Percentiles rank a stretch among this genome's conserved stretches.
phyloP scores from a whole-genome alignment of 2,113 vertebrate species.

The Heliornis fulica region DNA sequence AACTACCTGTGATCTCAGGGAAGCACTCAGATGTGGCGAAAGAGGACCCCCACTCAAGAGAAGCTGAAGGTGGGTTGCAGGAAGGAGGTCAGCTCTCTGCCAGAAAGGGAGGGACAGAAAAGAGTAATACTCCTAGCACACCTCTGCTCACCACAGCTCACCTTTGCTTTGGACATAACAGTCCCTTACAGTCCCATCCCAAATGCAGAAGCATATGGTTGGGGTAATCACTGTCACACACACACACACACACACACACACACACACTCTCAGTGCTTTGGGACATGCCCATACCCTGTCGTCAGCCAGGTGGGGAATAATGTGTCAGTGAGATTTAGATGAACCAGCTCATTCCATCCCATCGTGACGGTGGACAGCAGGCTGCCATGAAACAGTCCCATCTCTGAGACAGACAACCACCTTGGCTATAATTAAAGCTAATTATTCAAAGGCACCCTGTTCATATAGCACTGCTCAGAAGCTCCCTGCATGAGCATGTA shows the following conservation, averaged over 20 bases:
- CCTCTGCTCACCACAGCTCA: background rate
- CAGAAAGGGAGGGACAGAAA: background rate
- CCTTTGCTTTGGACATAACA: background rate
- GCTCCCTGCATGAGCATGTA: constrained; percentile 71
- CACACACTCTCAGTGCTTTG: background rate
- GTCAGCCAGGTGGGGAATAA: background rate
- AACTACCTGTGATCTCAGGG: background rate
- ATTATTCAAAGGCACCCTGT: constrained; percentile 76
- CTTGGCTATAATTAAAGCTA: constrained; percentile 82
- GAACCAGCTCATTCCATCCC: background rate
- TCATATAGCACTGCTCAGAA: constrained; percentile 66
- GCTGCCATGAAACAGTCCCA: constrained; percentile 7
- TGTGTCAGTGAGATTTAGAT: background rate
- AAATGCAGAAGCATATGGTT: background rate
- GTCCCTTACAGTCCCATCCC: background rate
- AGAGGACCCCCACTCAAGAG: background rate
- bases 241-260: fast-evolving
- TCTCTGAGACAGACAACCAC: constrained; percentile 65
- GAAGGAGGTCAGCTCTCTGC: background rate
- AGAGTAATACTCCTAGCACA: background rate
- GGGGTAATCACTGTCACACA: background rate
- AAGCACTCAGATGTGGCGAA: background rate
- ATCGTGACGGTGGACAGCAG: background rate
- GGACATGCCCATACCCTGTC: background rate
- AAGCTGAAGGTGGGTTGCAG: background rate